Base-by-base conservation (phyloP, 2,113 vertebrate genomes). In the Sakesphorus luctuosus region DNA sequence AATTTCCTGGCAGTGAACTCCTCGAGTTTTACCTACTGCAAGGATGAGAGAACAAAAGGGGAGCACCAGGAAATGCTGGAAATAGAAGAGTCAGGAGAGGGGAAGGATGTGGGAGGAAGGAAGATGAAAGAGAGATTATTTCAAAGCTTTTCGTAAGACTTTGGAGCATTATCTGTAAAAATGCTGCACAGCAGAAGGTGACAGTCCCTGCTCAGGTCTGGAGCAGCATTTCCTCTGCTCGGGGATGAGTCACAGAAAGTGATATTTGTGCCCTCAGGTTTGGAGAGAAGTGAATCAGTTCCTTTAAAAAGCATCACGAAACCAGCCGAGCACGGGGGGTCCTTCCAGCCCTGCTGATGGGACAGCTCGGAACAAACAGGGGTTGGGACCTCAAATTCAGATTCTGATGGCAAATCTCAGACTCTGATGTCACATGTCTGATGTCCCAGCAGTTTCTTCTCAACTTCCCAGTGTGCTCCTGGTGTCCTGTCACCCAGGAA, bases 71-170 rank as follows among this genome's bases (percentile, higher is more conserved):
- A 80, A 90, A 76, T 9, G 53, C 77, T 74, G 23, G 93, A 90
- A 86, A 71, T 59, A 86, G 71, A 69, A 4, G 1, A 18, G 17
- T 2, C 2, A 8, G 50, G 66, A 89, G 81, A 35, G 52, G 47
- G 61, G 87, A 67, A 85, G 89, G 89, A 87, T 35, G 92, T 87
- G 87, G 92, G 89, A 93, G 86, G 91, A 36, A 38, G 44, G n/a
- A 76, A 72, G 75, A 53, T 63, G 72, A 44, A 52, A 16, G 36
- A 18, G 44, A 69, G 56, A 58, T 9, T 8, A 26, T 77, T 62
- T 56, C 13, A 44, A 40, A 75, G 62, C n/a, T 90, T 77, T 84
- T 63, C 2, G 3, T 3, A 18, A 67, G 56, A 24, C 12, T 56
- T 78, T 14, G 5, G 55, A 47, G 80, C 38, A 15, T 0, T 31